Evolutionary conservation across 2,113 vertebrate genomes (phyloP), one percentile per base, ranked within the genome.

Genomic region (Irena cyanogastra): DNA sequence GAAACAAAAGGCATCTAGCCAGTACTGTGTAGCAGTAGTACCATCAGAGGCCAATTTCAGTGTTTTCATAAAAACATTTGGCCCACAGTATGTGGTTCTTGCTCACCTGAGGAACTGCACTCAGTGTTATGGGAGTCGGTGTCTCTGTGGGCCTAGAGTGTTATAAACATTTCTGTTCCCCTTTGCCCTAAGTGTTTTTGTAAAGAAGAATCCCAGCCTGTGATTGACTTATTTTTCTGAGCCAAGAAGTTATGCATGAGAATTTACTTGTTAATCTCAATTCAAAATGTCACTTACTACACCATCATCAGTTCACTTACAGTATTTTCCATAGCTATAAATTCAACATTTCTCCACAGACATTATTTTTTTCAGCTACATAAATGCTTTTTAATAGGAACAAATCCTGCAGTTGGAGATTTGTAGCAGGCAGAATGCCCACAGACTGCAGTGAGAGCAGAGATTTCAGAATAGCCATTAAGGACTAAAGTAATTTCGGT

Each of bases 361-460:
- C 33, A 11, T 35, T 35, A 13, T 60, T 84, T 93, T 93, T 93
- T 76, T 85, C 56, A 86, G 66, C 90, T 90, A 78, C 47, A 41
- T 71, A 81, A 83, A 77, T 88, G 52, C 13, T 92, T 95, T 94
- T 96, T 90, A 83, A 96, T 74, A 77, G 64, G 71, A 90, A 79
- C 79, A 86, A 93, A 87, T 90, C 83, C 64, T 50, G 28, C 16
- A 61, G 16, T 64, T 4, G 5, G n/a, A 11, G 68, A 84, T 92
- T 49, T 71, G 88, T 78, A 86, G 80, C 90, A 92, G 88, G 93
- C 94, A 96, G 83, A 90, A 83, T 44, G 82, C 56, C 75, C 7
- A 1, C 0, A 1, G 65, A 39, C 80, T 78, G 50, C 75, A 88
- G 50, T 11, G 7, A 70, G 42, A 95, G 42, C 20, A 86, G 49